Percentiles rank a stretch among this genome's conserved stretches.
Evolutionary conservation across 2,797 vertebrate species (phyloP).

Genomic region (Pantherophis vulpinus): DNA sequence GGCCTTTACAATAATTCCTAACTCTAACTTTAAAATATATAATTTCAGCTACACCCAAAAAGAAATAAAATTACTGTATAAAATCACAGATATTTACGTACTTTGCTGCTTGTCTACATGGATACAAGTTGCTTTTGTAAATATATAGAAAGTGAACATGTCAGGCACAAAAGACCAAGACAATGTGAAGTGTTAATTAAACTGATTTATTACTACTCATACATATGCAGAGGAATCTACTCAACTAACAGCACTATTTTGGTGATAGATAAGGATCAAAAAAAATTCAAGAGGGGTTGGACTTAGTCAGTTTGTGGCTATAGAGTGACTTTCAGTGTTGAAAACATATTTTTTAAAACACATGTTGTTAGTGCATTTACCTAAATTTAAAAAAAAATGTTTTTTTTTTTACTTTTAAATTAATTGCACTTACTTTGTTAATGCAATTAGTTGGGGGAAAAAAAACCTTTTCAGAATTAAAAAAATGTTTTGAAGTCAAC

Average conservation of each 20-base stretch:
- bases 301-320: neutral
- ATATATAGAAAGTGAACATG: conserved; percentile 15
- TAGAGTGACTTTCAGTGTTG: neutral
- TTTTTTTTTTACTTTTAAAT: too few relatives aligned
- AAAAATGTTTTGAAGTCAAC: too few relatives aligned
- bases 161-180: neutral
- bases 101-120: conserved; percentile 18
- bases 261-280: neutral
- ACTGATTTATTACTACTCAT: neutral
- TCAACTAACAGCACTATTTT: neutral
- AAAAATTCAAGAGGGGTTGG: neutral
- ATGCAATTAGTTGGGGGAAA: too few relatives aligned
- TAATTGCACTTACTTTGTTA: too few relatives aligned
- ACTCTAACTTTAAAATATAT: neutral
- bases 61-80: neutral
- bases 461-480: too few relatives aligned
- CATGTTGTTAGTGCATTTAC: conserved; percentile 6
- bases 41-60: neutral
- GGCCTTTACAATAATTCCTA: neutral
- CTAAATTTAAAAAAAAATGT: neutral
- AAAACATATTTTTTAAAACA: neutral
- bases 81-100: rapidly evolving
- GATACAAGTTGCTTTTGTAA: neutral
- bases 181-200: neutral
- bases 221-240: neutral